Evolutionary conservation across 2,888 invertebrate genomes (phyloP), one percentile per base, ranked within the genome.

Genomic region (Cerceris rybyensis): DNA sequence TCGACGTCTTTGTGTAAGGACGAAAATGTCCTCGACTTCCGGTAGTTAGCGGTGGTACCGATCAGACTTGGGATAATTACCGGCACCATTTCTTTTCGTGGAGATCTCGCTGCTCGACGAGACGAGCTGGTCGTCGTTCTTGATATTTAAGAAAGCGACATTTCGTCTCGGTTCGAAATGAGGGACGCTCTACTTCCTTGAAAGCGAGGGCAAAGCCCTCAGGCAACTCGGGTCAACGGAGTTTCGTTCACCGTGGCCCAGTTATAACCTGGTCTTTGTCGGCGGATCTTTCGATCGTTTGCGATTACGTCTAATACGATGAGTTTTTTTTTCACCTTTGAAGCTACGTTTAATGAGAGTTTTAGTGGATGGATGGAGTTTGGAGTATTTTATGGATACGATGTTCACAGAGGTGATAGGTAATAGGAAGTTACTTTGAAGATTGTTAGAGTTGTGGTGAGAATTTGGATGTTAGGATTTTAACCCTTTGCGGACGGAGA

Each of bases 161-260:
- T 14, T 69, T 59, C 78, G 79, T 78, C 61, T 59, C 78, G 79
- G 66, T 79, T 70, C 58, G 66, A 67, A 79, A 73, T 74, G 73
- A 50, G 73, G 46, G 66, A 74, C 78, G 79, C 78, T 74, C 78
- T 70, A 78, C 66, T 79, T 79, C 70, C n/a, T 43, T 41, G 66
- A 57, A 71, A 66, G 61, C 39, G 55, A 46, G 43, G 14, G 59
- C 17, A 39, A 49, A 39, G 60, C 49, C 43, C 9, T 28, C 28
- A 1, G 28, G 42, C 14, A 50, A 50, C 28, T 57, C 65, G 43
- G 61, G 50, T 49, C 42, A 41, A 7, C 9, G 65, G 42, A 70
- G 59, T 54, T 74, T 68, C 50, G n/a, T 55, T 71, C 58, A 57
- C 43, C 13, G 43, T 13, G 13, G 14, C 7, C 7, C 9, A 52